A percentile compares a stretch with the other conserved stretches of the same genome.
These are phyloP conservation scores for Brachyistius frenatus DNA, from an alignment of 2,113 vertebrate species.

Conservation along the genomic window DNA sequence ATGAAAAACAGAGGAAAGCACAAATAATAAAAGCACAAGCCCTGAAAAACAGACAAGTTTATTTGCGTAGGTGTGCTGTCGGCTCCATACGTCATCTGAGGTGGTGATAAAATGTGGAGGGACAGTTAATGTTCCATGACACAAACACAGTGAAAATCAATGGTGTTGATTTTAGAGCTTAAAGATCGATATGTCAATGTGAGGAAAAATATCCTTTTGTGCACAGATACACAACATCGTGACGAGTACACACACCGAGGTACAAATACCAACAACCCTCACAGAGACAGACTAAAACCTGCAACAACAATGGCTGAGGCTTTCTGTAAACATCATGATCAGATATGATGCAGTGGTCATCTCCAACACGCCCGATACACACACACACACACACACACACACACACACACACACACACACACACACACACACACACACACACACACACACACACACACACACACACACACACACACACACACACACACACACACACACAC, in stretches of 20 bases:
- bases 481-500: background rate
- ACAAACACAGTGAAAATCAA: slow-evolving; percentile 44
- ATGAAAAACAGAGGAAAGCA: slow-evolving; percentile 26
- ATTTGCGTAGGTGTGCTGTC: background rate
- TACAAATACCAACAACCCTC: slow-evolving; percentile 75
- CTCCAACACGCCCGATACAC: background rate
- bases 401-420: too few species aligned
- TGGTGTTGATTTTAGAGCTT: slow-evolving; percentile 34
- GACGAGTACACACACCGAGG: background rate
- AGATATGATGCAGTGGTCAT: background rate
- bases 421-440: too few species aligned
- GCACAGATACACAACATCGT: background rate
- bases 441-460: background rate
- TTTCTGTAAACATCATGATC: background rate
- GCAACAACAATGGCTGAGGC: background rate
- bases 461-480: too few species aligned
- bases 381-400: background rate
- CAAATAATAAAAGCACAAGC: slow-evolving; percentile 49
- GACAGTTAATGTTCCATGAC: slow-evolving; percentile 42
- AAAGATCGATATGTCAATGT: slow-evolving; percentile 37
- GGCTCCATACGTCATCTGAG: slow-evolving; percentile 19
- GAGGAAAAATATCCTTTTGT: slow-evolving; percentile 26
- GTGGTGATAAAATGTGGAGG: slow-evolving; percentile 1
- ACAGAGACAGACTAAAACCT: slow-evolving; percentile 17
- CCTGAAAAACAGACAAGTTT: slow-evolving; percentile 51